These are phyloP conservation scores for Drosophila littoralis DNA, from an alignment of 1,140 invertebrate species.

Conservation along the genomic window DNA sequence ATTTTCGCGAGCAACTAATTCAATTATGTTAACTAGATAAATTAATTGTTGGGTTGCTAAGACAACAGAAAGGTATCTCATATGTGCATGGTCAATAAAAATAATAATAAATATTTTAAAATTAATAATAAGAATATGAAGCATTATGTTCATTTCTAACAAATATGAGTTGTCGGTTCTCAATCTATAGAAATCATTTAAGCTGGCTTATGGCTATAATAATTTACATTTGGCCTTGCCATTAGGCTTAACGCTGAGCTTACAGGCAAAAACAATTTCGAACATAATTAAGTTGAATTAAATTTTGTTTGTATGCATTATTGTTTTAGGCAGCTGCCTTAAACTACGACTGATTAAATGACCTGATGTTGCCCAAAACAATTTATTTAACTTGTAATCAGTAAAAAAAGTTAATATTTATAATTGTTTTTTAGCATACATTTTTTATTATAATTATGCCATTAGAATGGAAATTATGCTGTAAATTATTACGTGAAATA, in stretches of 20 bases:
- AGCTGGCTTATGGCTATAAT: too few relatives aligned
- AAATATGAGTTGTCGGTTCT: too few relatives aligned
- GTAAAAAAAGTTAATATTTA: neutral
- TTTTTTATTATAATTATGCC: neutral
- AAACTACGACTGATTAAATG: neutral
- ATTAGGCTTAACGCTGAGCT: too few relatives aligned
- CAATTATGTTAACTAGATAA: conserved; percentile 46
- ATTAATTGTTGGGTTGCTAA: conserved; percentile 4
- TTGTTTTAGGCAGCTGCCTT: neutral
- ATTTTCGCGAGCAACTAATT: conserved; percentile 22
- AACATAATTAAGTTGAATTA: too few relatives aligned
- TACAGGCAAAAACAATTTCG: too few relatives aligned
- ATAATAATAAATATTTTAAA: too few relatives aligned
- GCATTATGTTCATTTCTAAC: too few relatives aligned
- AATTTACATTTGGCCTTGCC: too few relatives aligned
- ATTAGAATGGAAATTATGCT: neutral
- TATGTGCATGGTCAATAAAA: neutral
- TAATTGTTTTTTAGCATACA: neutral
- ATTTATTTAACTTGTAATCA: neutral
- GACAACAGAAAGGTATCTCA: neutral
- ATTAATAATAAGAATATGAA: too few relatives aligned
- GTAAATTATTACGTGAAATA: too few relatives aligned
- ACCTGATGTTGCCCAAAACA: neutral
- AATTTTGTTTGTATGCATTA: too few relatives aligned
- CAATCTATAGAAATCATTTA: too few relatives aligned